phyloP scores from a whole-genome alignment of 2,888 invertebrate genomes.

The Liopterus haemorrhoidalis region DNA sequence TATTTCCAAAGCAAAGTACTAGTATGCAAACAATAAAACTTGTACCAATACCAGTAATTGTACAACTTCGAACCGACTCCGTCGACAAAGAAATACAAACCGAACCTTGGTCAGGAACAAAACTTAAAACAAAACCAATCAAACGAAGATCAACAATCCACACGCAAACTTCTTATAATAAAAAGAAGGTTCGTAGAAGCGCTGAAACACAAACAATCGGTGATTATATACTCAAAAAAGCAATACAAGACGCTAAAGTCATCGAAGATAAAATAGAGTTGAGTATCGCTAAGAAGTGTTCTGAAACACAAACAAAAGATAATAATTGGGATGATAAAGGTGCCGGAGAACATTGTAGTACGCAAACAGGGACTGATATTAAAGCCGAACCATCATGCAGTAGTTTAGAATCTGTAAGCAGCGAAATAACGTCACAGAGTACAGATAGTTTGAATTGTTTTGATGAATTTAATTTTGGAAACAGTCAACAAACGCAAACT shows the following conservation, averaged over 20 bases:
- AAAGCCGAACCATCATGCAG: no score
- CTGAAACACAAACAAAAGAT: constrained; percentile 31
- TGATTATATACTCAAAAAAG: constrained; percentile 36
- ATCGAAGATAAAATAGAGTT: constrained; percentile 20
- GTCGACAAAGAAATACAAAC: constrained; percentile 18
- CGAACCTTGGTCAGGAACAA: constrained; percentile 13
- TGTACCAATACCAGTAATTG: constrained; percentile 22
- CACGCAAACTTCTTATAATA: constrained; percentile 41
- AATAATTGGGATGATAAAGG: constrained; percentile 1
- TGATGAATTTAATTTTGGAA: constrained; percentile 41
- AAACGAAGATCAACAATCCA: constrained; percentile 36
- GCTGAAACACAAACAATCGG: constrained; percentile 46
- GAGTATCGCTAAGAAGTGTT: constrained; percentile 16
- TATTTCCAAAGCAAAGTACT: constrained; percentile 32
- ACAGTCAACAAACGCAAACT: constrained; percentile 58
- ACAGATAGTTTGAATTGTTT: constrained; percentile 35
- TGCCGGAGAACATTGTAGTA: constrained; percentile 29
- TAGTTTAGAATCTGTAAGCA: no score
- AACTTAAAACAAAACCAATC: constrained; percentile 24
- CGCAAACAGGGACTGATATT: constrained; percentile 30
- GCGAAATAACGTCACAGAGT: no score
- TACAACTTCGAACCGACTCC: constrained; percentile 3
- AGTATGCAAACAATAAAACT: constrained; percentile 27
- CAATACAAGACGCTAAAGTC: constrained; percentile 27
- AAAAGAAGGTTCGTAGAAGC: constrained; percentile 25